Evolutionary conservation across 2,888 invertebrate genomes (phyloP), one percentile per base, ranked within the genome.

Genomic region (Beris chalybata): DNA sequence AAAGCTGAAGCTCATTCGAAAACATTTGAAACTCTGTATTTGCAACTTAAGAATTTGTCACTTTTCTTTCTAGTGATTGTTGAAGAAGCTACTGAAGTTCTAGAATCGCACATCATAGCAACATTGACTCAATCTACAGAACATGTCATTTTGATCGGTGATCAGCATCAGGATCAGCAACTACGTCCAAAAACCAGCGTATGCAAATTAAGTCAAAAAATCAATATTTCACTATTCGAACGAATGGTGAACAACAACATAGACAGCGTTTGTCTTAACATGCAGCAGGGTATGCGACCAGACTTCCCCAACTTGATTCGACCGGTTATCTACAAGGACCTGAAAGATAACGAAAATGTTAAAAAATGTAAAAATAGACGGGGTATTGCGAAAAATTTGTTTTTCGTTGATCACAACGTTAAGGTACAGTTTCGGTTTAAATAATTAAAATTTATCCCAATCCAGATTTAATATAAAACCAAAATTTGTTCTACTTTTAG

Each of bases 1-100:
- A 22, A 22, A 22, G 22, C 22, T 22, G 22, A 3, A 22, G 22
- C 22, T 22, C 22, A 22, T 22, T 22, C 22, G 22, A 22, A 22
- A 22, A 22, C 22, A 22, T 22, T 22, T 22, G 22, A 22, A 22
- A 22, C 3, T 22, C 22, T 22, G 22, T 22, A 1, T 22, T 3
- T 22, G 1, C 22, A 22, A 22, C 22, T 22, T 22, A 22, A 22
- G 22, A 22, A 22, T 22, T 22, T 65, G 22, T 30, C 30, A 3
- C 2, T 5, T 45, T 65, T 38, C 31, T 65, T 79, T 79, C 45
- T 76, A 88, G 89, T 91, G 0, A 85, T 92, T 13, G 89, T 95
- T 0, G 95, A 95, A 78, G 95, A 95, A 81, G 94, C 94, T 0
- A 94, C 93, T 0, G 93, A 95, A 81, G 90, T 94, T 0, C 78